These are phyloP conservation scores for Arvicanthis niloticus DNA, from an alignment of 2,113 vertebrate species.

Conservation along the genomic window DNA sequence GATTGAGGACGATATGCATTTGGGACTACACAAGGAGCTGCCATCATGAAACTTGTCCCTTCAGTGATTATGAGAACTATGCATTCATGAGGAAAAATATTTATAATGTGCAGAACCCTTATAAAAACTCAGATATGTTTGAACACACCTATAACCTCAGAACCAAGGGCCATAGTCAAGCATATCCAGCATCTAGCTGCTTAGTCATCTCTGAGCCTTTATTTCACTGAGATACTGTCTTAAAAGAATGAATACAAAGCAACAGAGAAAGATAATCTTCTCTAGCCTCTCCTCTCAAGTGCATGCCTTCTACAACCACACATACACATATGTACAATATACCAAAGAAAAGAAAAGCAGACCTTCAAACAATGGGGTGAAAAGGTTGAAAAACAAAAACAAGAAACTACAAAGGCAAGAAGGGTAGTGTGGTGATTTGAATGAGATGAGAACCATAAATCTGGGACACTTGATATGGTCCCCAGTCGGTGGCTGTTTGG, in stretches of 20 bases:
- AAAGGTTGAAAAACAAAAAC: not conserved
- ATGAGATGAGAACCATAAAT: not conserved
- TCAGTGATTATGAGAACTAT: not conserved
- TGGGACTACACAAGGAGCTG: slow-evolving; percentile 96
- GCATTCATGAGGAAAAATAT: too few species aligned
- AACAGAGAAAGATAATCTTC: not conserved
- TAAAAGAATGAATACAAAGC: not conserved
- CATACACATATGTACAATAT: too few species aligned
- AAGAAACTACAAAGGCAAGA: not conserved
- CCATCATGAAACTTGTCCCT: slow-evolving; percentile 86
- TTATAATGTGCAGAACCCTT: not conserved
- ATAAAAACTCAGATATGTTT: not conserved
- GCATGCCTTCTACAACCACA: not conserved
- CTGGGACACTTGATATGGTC: too few species aligned
- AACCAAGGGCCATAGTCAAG: too few species aligned
- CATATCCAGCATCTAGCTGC: not conserved
- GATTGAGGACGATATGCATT: slow-evolving; percentile 93
- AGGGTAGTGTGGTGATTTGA: not conserved
- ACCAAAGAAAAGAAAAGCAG: not conserved
- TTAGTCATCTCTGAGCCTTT: not conserved
- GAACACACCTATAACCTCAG: not conserved
- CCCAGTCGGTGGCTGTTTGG: not conserved
- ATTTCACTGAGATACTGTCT: not conserved
- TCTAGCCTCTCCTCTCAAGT: not conserved
- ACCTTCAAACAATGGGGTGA: not conserved